Conservation (phyloP, 2,113 vertebrate species). For the Equus przewalskii region DNA sequence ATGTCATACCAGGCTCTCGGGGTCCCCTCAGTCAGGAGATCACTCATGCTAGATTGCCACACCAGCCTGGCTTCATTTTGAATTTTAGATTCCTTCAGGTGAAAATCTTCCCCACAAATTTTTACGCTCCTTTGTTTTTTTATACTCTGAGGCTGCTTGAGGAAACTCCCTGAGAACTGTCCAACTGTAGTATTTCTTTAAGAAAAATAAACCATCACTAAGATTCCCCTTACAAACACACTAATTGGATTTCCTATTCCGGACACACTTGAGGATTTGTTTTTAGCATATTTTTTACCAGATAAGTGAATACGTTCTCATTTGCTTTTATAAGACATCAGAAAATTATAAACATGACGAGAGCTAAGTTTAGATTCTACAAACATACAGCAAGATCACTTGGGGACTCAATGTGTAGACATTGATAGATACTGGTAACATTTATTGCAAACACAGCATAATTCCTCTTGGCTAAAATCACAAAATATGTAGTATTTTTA, state of each 20-base stretch:
- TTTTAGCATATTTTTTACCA: slow-evolving; percentile 6
- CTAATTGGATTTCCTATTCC: background rate
- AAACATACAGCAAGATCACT: background rate
- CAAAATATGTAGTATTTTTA: slow-evolving; percentile 71
- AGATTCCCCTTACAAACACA: background rate
- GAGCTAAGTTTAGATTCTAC: slow-evolving; percentile 47
- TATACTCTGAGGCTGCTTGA: background rate
- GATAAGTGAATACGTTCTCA: slow-evolving; percentile 23
- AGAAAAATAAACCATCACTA: slow-evolving; percentile 30
- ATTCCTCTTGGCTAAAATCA: slow-evolving; percentile 70
- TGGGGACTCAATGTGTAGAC: slow-evolving; percentile 36
- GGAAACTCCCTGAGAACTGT: background rate
- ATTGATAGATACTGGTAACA: slow-evolving; percentile 65
- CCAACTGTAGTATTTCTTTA: background rate
- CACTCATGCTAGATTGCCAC: background rate
- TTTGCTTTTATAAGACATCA: slow-evolving; percentile 52
- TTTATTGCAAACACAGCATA: slow-evolving; percentile 73
- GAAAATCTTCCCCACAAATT: background rate
- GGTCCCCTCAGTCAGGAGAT: background rate
- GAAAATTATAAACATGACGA: slow-evolving; percentile 49
- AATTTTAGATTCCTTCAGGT: slow-evolving; percentile 12
- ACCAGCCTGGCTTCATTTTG: background rate
- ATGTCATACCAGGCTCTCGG: background rate
- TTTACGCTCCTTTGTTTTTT: background rate
- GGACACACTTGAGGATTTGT: background rate